phyloP scores from a whole-genome alignment of 2,113 vertebrate genomes.

The Dunckerocampus dactyliophorus region DNA sequence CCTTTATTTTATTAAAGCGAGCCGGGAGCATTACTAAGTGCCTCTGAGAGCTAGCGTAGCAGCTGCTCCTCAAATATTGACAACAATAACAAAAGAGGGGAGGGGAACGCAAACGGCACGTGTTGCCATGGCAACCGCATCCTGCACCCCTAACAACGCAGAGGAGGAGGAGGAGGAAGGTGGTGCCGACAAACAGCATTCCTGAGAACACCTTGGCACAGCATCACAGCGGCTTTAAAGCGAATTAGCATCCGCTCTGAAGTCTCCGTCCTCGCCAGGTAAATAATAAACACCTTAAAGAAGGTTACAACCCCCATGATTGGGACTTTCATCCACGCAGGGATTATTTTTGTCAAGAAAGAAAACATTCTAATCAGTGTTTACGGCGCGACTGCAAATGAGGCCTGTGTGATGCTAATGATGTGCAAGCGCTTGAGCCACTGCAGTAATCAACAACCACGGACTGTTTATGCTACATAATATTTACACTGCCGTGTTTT shows the following conservation, averaged over 20 bases:
- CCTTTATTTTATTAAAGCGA: background rate
- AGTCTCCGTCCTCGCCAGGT: conserved; percentile 2
- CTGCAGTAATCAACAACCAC: conserved; percentile 1
- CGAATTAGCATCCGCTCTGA: conserved; percentile 1
- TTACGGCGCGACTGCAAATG: background rate
- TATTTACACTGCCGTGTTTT: background rate
- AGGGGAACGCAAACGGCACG: conserved; percentile 29
- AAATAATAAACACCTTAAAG: background rate
- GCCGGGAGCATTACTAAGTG: background rate
- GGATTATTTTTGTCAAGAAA: background rate
- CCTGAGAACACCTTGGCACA: conserved; percentile 45
- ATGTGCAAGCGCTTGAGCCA: background rate
- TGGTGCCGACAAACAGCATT: conserved; percentile 46
- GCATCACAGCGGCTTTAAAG: conserved; percentile 39
- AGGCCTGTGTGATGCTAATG: background rate
- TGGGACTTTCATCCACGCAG: background rate
- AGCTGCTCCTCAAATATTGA: conserved; percentile 18
- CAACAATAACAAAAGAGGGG: conserved; percentile 22
- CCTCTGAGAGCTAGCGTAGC: conserved; percentile 1
- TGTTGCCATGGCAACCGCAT: conserved; percentile 48
- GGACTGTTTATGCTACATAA: conserved; percentile 8
- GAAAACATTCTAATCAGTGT: background rate
- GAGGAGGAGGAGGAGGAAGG: conserved; percentile 25
- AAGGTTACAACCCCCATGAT: background rate
- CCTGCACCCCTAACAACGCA: conserved; percentile 14